phyloP scores from a whole-genome alignment of 1,140 invertebrate genomes.

The Lineus longissimus region DNA sequence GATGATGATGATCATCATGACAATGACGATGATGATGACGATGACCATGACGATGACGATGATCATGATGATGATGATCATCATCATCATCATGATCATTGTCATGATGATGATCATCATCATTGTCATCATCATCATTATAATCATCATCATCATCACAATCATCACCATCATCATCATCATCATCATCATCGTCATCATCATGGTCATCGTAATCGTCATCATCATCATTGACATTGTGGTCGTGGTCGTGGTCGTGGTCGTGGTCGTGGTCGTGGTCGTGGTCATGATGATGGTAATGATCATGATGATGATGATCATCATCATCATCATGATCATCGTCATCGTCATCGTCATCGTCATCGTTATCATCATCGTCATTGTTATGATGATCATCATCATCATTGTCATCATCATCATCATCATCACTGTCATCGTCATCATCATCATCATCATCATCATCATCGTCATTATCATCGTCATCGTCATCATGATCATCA shows the following conservation, averaged over 20 bases:
- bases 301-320: too few relatives aligned
- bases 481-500: too few relatives aligned
- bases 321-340: not conserved
- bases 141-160: too few relatives aligned
- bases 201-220: conserved; percentile 46
- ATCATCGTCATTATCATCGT: not conserved
- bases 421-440: not conserved
- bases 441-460: conserved; percentile 10
- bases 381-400: too few relatives aligned
- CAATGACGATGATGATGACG: conserved; percentile 10
- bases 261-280: too few relatives aligned
- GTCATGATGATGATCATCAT: conserved; percentile 22
- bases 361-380: too few relatives aligned
- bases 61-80: conserved; percentile 7
- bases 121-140: too few relatives aligned
- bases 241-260: conserved; percentile 26
- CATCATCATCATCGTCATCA: conserved; percentile 54
- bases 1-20: conserved; percentile 13
- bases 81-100: conserved; percentile 7
- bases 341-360: not conserved
- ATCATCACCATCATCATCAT: too few relatives aligned
- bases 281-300: too few relatives aligned
- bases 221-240: conserved; percentile 26
- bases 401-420: conserved; percentile 8
- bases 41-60: conserved; percentile 7